Conservation (phyloP, 2,797 vertebrate genomes). For the Amphiprion clarkii region DNA sequence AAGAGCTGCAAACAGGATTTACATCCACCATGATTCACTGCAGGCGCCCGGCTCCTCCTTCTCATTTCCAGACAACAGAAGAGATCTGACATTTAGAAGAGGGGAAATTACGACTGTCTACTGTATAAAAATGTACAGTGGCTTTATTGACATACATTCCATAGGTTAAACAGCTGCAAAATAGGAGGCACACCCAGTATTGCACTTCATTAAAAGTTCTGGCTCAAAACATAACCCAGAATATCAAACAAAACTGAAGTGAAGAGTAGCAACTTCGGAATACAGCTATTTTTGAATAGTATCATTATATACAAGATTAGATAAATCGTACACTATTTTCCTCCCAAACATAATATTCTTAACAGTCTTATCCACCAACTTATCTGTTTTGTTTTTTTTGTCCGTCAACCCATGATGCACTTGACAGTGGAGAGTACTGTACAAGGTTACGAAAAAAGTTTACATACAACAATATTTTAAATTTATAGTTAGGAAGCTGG, state of each 20-base stretch:
- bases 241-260: constrained; percentile 99
- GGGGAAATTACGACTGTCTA: constrained; percentile 83
- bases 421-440: constrained; percentile 93
- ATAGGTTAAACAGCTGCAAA: constrained; percentile 99
- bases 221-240: constrained; percentile 99
- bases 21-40: constrained; percentile 75
- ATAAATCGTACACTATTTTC: constrained; percentile 98
- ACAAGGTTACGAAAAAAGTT: constrained; percentile 98
- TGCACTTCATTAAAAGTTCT: constrained; percentile 99
- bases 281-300: constrained; percentile 90
- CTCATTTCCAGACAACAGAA: constrained; percentile 79
- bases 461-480: constrained; percentile 94
- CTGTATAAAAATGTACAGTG: constrained; percentile 99
- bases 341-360: constrained; percentile 92
- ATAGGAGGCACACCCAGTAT: constrained; percentile 99
- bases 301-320: constrained; percentile 98
- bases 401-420: constrained; percentile 90
- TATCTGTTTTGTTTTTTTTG: constrained; percentile 84
- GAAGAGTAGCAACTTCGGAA: constrained; percentile 96
- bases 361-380: constrained; percentile 95
- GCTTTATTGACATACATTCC: constrained; percentile 99
- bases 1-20: constrained; percentile 71
- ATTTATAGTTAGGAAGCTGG: constrained; percentile 91
- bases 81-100: constrained; percentile 79
- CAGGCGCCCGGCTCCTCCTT: constrained; percentile 72